Evolutionary conservation across 2,797 vertebrate species (phyloP).

Genomic region (Heteromormyrus szaboi): DNA sequence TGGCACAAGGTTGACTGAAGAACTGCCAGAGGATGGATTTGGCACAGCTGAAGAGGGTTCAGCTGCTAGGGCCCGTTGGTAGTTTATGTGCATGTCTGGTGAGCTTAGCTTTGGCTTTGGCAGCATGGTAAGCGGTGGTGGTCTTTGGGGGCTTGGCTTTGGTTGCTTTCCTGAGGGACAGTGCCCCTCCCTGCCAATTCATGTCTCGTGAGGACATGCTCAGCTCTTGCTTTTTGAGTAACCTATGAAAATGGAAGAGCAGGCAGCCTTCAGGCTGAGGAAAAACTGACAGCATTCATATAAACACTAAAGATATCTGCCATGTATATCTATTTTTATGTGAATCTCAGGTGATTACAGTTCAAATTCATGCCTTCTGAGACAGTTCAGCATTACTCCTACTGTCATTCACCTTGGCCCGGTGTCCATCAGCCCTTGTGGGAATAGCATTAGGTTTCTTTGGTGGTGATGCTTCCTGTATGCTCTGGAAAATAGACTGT

Average conservation of each 20-base stretch:
- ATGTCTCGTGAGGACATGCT: background rate
- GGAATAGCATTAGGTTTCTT: background rate
- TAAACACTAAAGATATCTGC: background rate
- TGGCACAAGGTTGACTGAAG: conserved; percentile 32
- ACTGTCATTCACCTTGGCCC: background rate
- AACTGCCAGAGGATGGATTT: background rate
- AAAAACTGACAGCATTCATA: background rate
- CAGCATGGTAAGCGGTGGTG: background rate
- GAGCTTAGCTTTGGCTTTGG: background rate
- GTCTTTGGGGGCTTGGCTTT: background rate
- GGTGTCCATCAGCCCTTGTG: background rate
- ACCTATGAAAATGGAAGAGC: conserved; percentile 15
- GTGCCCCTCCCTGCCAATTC: background rate
- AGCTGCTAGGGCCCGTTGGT: background rate
- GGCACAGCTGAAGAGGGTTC: background rate
- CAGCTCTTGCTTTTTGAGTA: conserved; percentile 6
- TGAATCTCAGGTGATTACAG: background rate
- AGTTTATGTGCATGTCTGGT: background rate
- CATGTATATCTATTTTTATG: background rate
- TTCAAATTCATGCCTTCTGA: background rate
- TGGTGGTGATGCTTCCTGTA: background rate
- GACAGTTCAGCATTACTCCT: background rate
- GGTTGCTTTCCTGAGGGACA: background rate
- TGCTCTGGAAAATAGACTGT: background rate
- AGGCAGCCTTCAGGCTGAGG: background rate